Base-by-base conservation (phyloP, 2,888 invertebrate genomes). In the Aricia artaxerxes region DNA sequence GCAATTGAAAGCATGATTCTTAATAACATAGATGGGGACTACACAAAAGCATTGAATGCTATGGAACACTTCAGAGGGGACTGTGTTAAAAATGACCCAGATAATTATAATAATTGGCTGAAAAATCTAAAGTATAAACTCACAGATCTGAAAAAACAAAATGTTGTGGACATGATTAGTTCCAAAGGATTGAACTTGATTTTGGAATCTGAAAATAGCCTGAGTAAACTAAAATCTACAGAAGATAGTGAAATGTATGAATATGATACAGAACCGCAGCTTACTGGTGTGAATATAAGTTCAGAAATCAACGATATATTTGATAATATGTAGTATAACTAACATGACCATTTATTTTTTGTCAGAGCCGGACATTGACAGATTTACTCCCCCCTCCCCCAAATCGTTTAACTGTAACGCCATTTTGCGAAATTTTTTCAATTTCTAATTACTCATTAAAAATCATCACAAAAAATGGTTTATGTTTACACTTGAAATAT, bases 231-330 rank as follows among this genome's bases (percentile, higher is more conserved):
- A 85, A 90, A 78, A 84, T 84, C 81, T 61, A 85, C 88, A 83
- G 90, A 92, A 79, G 92, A 94, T 64, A 92, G 91, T 79, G 91
- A 94, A 81, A 78, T 92, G 82, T 93, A 92, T 89, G 92, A 92
- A 81, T 91, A 91, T 87, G 90, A 94, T 83, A 94, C 93, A 2
- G 83, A 89, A 31, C 92, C 93, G 35, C 87, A 89, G 80, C 85
- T 90, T 53, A 89, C 89, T 35, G 90, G 92, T 79, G 83, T 93
- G 7, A 87, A 87, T 16, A 88, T 94, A 73, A 86, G 85, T 81
- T 85, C 92, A 16, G 92, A 93, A 83, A 87, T 92, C 16, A 89
- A 93, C 84, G 89, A 92, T 81, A 88, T 94, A 82, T 95, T 94
- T 89, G 93, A 93, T 88, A 91, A 92, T 81, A 91, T 92, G 86